A percentile compares a stretch with the other conserved stretches of the same genome.
Evolutionary conservation across 2,113 vertebrate species (phyloP).

Genomic region (Urocynchramus pylzowi): DNA sequence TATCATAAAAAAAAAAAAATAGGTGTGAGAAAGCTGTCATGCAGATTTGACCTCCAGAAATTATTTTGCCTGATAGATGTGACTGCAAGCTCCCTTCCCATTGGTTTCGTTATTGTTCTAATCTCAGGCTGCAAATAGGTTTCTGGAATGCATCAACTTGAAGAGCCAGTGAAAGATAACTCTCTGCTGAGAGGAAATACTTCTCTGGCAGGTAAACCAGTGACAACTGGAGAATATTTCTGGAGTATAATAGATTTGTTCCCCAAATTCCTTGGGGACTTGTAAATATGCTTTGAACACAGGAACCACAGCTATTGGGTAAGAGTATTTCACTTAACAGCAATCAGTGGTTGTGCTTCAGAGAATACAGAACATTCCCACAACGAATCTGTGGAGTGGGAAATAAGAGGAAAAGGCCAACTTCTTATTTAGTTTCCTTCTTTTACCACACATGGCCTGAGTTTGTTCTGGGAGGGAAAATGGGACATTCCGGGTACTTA

Average conservation of each 20-base stretch:
- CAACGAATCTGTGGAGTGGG: not conserved
- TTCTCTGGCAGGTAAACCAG: not conserved
- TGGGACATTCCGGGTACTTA: not conserved
- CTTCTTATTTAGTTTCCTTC: not conserved
- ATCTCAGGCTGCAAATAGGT: not conserved
- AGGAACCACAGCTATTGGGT: not conserved
- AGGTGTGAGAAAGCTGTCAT: not conserved
- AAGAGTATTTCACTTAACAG: not conserved
- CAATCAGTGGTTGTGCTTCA: not conserved
- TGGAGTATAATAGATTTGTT: not conserved
- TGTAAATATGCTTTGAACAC: slow-evolving; percentile 1
- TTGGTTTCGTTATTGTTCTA: not conserved
- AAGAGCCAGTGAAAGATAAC: not conserved
- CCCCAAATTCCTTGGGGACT: not conserved
- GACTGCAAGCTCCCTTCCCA: not conserved
- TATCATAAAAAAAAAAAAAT: not conserved
- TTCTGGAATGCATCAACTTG: not conserved
- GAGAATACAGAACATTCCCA: not conserved
- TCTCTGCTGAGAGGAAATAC: not conserved
- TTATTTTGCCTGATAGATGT: not conserved
- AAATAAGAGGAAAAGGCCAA: not conserved
- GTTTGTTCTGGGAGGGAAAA: not conserved
- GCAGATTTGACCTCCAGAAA: not conserved
- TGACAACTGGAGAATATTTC: slow-evolving; percentile 6
- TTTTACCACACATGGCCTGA: not conserved